These are phyloP conservation scores for Ophion costatus DNA, from an alignment of 2,888 invertebrate genomes.

Conservation along the genomic window DNA sequence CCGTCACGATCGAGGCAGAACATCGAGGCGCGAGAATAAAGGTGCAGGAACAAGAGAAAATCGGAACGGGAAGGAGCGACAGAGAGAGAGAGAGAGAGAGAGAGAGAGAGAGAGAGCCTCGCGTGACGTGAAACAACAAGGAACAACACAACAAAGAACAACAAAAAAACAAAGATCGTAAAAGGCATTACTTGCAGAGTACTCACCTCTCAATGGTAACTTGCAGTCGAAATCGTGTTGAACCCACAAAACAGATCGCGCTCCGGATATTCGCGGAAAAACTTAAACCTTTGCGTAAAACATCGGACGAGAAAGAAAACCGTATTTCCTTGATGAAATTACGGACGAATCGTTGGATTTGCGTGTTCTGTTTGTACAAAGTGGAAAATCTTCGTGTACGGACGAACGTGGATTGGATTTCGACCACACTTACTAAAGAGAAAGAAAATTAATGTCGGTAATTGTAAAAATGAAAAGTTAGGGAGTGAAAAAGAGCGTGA, in stretches of 20 bases:
- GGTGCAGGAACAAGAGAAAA: not conserved
- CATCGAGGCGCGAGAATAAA: conserved; percentile 24
- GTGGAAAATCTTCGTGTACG: not conserved
- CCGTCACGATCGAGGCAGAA: conserved; percentile 30
- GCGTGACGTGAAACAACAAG: not conserved
- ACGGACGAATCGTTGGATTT: not conserved
- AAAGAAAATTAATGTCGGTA: conserved; percentile 6
- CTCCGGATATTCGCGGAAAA: not conserved
- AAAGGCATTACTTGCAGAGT: not conserved
- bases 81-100: not conserved
- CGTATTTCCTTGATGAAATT: not conserved
- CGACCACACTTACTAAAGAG: conserved; percentile 1
- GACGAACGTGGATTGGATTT: not conserved
- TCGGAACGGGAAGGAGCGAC: not conserved
- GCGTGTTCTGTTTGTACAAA: not conserved
- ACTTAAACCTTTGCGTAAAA: not conserved
- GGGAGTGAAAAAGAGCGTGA: conserved; percentile 3
- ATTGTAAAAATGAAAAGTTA: conserved; percentile 19
- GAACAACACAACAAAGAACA: not conserved
- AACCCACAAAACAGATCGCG: not conserved
- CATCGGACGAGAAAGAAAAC: not conserved
- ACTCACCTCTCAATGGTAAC: not conserved
- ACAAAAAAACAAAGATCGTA: not conserved
- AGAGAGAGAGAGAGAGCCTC: not conserved
- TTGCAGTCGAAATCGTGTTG: not conserved